phyloP scores from a whole-genome alignment of 37 sponge, comb jelly and placozoan genomes.

The Ianthella basta region DNA sequence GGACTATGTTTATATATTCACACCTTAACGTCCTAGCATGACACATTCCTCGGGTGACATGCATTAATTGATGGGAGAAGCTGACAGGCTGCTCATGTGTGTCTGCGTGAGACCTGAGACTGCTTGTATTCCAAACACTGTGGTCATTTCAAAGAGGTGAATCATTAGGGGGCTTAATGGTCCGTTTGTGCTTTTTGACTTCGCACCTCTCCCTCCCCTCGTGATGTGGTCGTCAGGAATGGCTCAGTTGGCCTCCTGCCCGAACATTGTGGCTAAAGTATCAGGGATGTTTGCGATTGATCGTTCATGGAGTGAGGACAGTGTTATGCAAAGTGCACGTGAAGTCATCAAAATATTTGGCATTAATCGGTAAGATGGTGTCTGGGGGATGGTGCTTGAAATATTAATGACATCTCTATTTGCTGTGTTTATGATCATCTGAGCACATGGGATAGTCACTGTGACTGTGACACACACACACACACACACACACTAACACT shows the following conservation, averaged over 20 bases:
- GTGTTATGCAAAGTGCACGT: slow-evolving; percentile 48
- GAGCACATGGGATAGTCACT: not conserved
- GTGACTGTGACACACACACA: no score
- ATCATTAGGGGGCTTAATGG: not conserved
- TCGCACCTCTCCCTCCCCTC: not conserved
- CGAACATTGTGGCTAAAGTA: slow-evolving; percentile 66
- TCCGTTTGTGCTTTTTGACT: not conserved
- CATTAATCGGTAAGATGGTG: slow-evolving; percentile 47
- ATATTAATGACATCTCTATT: not conserved
- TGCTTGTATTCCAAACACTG: no score
- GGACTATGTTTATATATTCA: no score
- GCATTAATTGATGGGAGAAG: no score
- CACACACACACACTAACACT: no score
- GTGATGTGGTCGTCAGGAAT: slow-evolving; percentile 41
- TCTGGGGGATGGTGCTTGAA: not conserved
- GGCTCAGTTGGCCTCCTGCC: slow-evolving; percentile 53
- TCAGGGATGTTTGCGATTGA: slow-evolving; percentile 79
- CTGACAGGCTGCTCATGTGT: no score
- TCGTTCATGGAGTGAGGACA: slow-evolving; percentile 48
- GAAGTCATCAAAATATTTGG: slow-evolving; percentile 68
- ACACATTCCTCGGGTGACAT: no score
- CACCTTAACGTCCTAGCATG: no score
- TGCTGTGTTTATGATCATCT: not conserved
- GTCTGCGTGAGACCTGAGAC: no score
- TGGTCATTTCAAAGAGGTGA: not conserved